These are phyloP conservation scores for Herpetotheres cachinnans DNA, from an alignment of 2,113 vertebrate genomes.

Conservation along the genomic window DNA sequence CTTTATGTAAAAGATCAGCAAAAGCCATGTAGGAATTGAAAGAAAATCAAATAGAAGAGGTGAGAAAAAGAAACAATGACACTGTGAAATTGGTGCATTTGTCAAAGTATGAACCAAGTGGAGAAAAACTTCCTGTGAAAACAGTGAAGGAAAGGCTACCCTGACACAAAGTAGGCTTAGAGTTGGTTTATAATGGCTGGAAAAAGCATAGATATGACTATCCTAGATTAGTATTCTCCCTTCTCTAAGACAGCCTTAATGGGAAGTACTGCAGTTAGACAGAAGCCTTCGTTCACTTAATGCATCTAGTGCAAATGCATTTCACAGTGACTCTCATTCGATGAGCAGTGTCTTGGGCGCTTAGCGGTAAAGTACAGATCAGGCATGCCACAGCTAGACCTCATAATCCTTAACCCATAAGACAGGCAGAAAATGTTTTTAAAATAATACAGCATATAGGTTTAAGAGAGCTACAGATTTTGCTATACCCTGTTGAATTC, in stretches of 20 bases:
- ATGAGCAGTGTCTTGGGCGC: neutral
- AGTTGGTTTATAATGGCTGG: neutral
- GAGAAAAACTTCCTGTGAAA: neutral
- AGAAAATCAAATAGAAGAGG: neutral
- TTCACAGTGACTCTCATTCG: neutral
- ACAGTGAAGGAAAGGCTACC: neutral
- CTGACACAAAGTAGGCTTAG: neutral
- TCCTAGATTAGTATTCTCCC: neutral
- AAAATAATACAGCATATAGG: neutral
- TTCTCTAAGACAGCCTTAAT: neutral
- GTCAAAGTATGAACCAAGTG: neutral
- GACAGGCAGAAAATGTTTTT: neutral
- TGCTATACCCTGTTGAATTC: neutral
- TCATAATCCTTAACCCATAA: neutral
- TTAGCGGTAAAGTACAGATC: neutral
- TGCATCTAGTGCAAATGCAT: neutral
- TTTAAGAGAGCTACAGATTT: neutral
- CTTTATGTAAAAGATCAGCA: neutral
- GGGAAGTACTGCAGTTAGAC: neutral
- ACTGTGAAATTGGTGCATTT: neutral
- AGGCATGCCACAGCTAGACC: neutral
- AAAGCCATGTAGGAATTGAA: neutral
- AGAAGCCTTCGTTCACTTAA: neutral
- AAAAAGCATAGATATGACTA: neutral
- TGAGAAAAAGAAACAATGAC: neutral